These are phyloP conservation scores for Mnemiopsis leidyi DNA, from an alignment of 37 sponge, comb jelly and placozoan genomes.

Conservation along the genomic window DNA sequence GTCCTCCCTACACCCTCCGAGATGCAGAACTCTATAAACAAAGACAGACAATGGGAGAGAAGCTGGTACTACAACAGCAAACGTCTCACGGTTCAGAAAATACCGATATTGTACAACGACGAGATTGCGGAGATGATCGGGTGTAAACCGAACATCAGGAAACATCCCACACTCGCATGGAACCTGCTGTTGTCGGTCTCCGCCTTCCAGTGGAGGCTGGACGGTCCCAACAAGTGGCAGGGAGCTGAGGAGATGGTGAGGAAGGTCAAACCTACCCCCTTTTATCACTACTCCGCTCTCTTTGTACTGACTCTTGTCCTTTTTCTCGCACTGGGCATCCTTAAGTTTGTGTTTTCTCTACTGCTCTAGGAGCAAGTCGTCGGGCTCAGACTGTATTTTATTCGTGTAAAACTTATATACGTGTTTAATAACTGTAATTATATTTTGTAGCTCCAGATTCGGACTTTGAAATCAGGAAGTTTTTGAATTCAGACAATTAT, in stretches of 20 bases:
- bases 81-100: constrained; percentile 1
- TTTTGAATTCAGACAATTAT: no score
- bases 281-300: constrained; percentile 16
- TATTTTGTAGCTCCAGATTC: no score
- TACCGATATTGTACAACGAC: constrained; percentile 74
- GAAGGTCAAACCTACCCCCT: constrained; percentile 12
- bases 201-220: constrained; percentile 53
- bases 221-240: constrained; percentile 16
- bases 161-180: constrained; percentile 8
- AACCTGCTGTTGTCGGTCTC: constrained; percentile 14
- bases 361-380: background rate
- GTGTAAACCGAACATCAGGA: constrained; percentile 74
- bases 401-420: no score
- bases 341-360: background rate
- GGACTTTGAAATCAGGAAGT: no score
- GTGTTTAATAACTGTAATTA: no score
- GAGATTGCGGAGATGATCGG: constrained; percentile 76
- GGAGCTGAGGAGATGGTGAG: constrained; percentile 5
- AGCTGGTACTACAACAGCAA: constrained; percentile 62
- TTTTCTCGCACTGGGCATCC: background rate
- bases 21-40: constrained; percentile 57
- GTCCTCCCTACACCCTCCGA: constrained; percentile 67
- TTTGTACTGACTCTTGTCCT: background rate
- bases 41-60: constrained; percentile 65
- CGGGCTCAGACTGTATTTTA: no score